Evolutionary conservation across 2,797 vertebrate genomes (phyloP), one percentile per base, ranked within the genome.

Genomic region (Anableps anableps): DNA sequence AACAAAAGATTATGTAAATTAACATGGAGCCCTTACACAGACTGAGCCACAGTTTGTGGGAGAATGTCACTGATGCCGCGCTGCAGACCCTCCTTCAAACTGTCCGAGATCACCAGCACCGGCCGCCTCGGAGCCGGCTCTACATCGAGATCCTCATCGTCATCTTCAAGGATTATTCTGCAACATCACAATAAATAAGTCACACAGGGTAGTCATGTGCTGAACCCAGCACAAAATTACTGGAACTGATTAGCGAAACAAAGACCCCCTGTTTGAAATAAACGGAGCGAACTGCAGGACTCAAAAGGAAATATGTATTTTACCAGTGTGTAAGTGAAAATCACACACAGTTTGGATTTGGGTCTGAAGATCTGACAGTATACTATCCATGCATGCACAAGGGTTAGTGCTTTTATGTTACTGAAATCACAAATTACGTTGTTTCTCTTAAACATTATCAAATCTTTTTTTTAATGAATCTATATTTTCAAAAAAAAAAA

Each of bases 111-210:
- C 79, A 97, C 95, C 83, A 96, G 91, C 55, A 96, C 95, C 0
- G 96, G 96, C n/a, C 95, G 92, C 80, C 94, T 93, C 0, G 88
- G 95, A 36, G 91, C 88, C 1, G 93, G 94, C 76, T 96, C 96
- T 55, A 95, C 91, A 47, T 96, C 96, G 62, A 96, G 91, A 80
- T 96, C 95, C 75, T 95, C 95, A 76, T 96, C 93, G 21, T 96
- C 96, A 83, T 97, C 96, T 83, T 96, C 96, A 82, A 96, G 88
- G 1, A 93, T 96, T 86, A 97, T 96, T 87, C 96, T 97, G 75
- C 34, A 51, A 81, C 51, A 60, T 29, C 26, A 77, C 26, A 82
- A 31, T 23, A 29, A 60, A 51, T 17, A 81, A 5, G n/a, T 4
- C 21, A 13, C 23, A 55, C 8, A 3, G 34, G 10, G 21, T 14